Base-by-base conservation (phyloP, 2,888 invertebrate species). In the Alcis repandata region DNA sequence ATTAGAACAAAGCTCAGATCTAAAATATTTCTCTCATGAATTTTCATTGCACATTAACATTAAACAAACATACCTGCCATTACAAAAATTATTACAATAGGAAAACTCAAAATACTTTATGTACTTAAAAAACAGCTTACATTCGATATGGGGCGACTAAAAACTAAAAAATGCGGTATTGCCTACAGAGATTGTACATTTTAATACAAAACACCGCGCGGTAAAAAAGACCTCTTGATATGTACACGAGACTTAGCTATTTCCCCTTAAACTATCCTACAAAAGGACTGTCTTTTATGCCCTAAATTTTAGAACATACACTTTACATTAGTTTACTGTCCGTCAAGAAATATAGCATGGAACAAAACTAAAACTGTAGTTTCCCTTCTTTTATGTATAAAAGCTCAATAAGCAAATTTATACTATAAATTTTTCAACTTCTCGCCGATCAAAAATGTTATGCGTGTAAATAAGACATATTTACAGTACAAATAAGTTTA, bases 251-350 rank as follows among this genome's bases (percentile, higher is more conserved):
- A 54, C 51, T 77, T 80, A 79, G 64, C 75, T 79, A 83, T 79
- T 80, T 84, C 82, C 82, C 65, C 70, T 66, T 64, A 63, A n/a
- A 40, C 45, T 49, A 57, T 40, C 33, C 46, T 57, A 59, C 32
- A n/a, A 49, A 58, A 62, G 38, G 53, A 63, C 76, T 79, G 78
- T 78, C 79, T 79, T 79, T 78, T 78, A 86, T 85, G 85, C 83
- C 77, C 90, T 90, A 90, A 90, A 90, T 90, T 90, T 91, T 88
- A 91, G 89, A 89, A 85, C 89, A 88, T 79, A 49, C 20, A 53
- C 53, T 48, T 48, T 49, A 66, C 52, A 71, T 32, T 63, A 70
- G 43, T 69, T 70, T 59, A 69, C 54, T 63, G 59, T 67, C 58
- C 40, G 59, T 27, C 60, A 59, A 49, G 61, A 67, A 58, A 65